Evolutionary conservation across 2,888 invertebrate genomes (phyloP).

Genomic region (Tanytarsus gracilentus): DNA sequence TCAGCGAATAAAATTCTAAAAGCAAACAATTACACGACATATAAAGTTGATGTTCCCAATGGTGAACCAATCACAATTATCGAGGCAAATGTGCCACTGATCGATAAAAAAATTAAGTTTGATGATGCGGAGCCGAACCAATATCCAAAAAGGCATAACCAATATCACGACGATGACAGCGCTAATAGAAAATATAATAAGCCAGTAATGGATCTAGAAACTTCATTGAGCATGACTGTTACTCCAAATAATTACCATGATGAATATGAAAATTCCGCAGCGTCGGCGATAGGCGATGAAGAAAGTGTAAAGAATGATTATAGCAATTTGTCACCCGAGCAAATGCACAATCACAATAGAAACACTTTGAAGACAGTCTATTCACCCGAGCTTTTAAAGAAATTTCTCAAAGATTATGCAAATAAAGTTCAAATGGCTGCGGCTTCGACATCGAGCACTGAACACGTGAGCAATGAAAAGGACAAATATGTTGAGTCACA

Average conservation of each 20-base stretch:
- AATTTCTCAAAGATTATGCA: constrained; percentile 52
- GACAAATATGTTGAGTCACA: constrained; percentile 32
- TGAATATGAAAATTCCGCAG: constrained; percentile 3
- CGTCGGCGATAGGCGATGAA: constrained; percentile 16
- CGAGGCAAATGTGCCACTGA: constrained; percentile 42
- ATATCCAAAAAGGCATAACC: constrained; percentile 32
- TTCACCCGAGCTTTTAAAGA: constrained; percentile 51
- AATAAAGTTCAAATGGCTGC: constrained; percentile 42
- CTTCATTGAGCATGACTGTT: constrained; percentile 28
- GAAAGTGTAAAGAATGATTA: constrained; percentile 29
- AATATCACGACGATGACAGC: constrained; percentile 24
- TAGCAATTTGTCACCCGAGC: constrained; percentile 24
- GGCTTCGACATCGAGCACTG: background rate
- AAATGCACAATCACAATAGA: constrained; percentile 34
- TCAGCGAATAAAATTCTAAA: constrained; percentile 37
- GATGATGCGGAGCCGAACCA: constrained; percentile 36
- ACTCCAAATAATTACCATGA: constrained; percentile 12
- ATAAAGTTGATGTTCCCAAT: constrained; percentile 50
- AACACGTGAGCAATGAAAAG: background rate
- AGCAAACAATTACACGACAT: constrained; percentile 43
- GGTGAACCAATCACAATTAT: constrained; percentile 51
- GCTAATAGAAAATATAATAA: no score
- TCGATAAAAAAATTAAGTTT: constrained; percentile 31
- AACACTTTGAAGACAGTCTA: constrained; percentile 39
- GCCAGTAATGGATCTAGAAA: constrained; percentile 18